Evolutionary conservation across 1,140 invertebrate species (phyloP).

Genomic region (Berghia stephanieae): DNA sequence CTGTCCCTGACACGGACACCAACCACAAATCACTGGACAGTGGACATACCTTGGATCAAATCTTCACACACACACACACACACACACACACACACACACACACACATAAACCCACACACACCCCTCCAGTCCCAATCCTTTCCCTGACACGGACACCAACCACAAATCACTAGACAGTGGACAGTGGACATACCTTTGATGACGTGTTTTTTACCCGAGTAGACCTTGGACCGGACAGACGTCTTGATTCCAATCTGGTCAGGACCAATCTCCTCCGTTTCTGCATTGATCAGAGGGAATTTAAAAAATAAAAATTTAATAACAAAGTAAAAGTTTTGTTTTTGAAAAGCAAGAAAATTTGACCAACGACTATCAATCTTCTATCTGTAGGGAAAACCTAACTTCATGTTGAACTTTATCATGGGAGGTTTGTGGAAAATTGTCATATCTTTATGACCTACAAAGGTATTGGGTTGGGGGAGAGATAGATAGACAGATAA

Average conservation of each 20-base stretch:
- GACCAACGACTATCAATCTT: no score
- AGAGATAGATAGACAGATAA: no score
- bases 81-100: conserved; percentile 19
- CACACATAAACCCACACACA: neutral
- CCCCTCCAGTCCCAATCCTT: neutral
- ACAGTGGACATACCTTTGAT: conserved; percentile 45
- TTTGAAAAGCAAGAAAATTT: no score
- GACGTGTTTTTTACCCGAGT: conserved; percentile 61
- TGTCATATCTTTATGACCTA: no score
- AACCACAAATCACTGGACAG: neutral
- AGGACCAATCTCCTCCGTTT: conserved; percentile 18
- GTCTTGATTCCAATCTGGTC: conserved; percentile 82
- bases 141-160: neutral
- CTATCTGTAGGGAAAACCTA: no score
- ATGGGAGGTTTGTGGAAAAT: no score
- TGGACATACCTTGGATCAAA: neutral
- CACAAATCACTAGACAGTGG: neutral
- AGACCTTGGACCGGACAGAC: conserved; percentile 74
- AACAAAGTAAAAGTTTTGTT: neutral
- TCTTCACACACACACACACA: neutral
- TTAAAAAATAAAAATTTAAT: neutral
- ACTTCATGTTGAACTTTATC: no score
- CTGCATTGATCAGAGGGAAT: no score
- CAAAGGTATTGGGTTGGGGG: no score
- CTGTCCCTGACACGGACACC: neutral